These are phyloP conservation scores for Agapornis canus DNA, from an alignment of 2,797 vertebrate species.

Conservation along the genomic window DNA sequence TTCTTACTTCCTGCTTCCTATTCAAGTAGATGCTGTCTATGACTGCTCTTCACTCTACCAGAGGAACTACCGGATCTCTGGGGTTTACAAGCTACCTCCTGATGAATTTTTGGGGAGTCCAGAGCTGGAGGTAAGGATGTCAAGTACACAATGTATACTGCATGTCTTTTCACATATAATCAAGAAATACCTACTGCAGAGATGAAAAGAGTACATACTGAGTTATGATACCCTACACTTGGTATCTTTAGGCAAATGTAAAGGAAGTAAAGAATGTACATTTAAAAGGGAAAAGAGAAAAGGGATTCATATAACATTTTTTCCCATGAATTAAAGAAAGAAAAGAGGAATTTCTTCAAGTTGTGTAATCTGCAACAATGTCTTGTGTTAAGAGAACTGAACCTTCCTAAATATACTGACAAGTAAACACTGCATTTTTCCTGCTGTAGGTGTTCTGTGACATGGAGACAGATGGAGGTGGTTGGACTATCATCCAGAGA, in stretches of 20 bases:
- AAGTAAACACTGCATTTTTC: background rate
- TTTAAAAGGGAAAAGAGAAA: background rate
- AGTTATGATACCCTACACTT: background rate
- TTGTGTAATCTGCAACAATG: background rate
- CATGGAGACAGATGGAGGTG: constrained; percentile 93
- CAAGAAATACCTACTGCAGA: background rate
- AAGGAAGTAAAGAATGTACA: background rate
- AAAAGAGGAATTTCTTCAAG: background rate
- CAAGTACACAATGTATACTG: background rate
- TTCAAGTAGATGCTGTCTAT: constrained; percentile 88
- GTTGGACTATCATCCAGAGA: constrained; percentile 96
- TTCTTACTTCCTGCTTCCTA: background rate
- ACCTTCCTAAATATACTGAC: background rate
- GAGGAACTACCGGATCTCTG: constrained; percentile 93
- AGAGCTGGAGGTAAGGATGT: constrained; percentile 86
- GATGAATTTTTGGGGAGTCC: constrained; percentile 94
- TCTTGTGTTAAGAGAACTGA: background rate
- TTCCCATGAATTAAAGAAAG: background rate
- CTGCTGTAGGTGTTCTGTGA: constrained; percentile 90
- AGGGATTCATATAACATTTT: background rate
- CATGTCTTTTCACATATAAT: background rate
- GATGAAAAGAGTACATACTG: background rate
- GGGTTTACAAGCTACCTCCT: constrained; percentile 92
- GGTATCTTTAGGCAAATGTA: background rate
- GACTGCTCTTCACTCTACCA: constrained; percentile 93